These are phyloP conservation scores for Eueides isabella DNA, from an alignment of 1,140 invertebrate genomes.

Conservation along the genomic window DNA sequence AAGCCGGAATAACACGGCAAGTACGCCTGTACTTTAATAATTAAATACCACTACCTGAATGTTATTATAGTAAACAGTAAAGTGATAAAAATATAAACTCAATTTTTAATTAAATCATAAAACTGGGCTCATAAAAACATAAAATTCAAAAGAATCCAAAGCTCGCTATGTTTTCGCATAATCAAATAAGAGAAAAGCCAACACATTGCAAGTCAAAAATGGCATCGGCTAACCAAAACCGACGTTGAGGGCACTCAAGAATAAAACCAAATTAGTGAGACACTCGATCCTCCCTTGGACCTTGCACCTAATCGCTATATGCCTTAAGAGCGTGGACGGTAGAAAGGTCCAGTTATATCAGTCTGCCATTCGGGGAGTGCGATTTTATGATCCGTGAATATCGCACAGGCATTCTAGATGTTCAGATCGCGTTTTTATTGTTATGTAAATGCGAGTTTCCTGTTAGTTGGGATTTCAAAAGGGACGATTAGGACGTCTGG, in stretches of 20 bases:
- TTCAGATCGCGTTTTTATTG: constrained; percentile 81
- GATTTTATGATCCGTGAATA: constrained; percentile 82
- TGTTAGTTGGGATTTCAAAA: constrained; percentile 80
- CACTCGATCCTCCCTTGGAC: constrained; percentile 44
- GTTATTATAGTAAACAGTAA: no score
- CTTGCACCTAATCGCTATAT: constrained; percentile 38
- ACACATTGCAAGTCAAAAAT: constrained; percentile 51
- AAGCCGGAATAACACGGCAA: no score
- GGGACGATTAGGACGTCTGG: constrained; percentile 80
- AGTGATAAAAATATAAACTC: neutral
- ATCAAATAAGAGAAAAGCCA: constrained; percentile 40
- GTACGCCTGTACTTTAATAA: no score
- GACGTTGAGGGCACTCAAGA: constrained; percentile 52
- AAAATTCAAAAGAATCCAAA: neutral
- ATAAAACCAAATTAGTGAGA: constrained; percentile 67
- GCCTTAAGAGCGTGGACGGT: constrained; percentile 24
- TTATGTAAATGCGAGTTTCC: constrained; percentile 81
- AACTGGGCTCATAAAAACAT: neutral
- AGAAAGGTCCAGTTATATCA: constrained; percentile 67
- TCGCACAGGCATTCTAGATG: constrained; percentile 80
- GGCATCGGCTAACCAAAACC: constrained; percentile 56
- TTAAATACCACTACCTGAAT: no score
- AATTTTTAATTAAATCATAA: neutral
- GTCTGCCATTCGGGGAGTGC: constrained; percentile 58
- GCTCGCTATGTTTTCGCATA: constrained; percentile 17